phyloP scores from a whole-genome alignment of 1,140 invertebrate species.

The Bombus superbus region DNA sequence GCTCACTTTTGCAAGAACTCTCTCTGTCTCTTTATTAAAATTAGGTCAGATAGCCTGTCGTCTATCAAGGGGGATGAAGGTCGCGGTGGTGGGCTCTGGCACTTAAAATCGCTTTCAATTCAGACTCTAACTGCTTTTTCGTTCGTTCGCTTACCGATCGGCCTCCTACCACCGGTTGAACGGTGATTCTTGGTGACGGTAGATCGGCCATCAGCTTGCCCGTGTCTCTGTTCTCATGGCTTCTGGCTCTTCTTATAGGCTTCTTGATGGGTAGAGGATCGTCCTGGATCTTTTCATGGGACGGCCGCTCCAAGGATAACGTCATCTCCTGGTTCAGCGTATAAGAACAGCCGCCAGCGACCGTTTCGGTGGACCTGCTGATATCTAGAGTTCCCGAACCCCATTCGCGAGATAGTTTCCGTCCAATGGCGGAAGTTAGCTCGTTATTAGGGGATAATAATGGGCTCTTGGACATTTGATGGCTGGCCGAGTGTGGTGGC shows the following conservation, averaged over 20 bases:
- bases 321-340: constrained; percentile 71
- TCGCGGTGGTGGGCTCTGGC: constrained; percentile 81
- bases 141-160: constrained; percentile 78
- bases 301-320: constrained; percentile 59
- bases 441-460: constrained; percentile 79
- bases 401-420: constrained; percentile 80
- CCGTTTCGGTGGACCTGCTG: constrained; percentile 76
- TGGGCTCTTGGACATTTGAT: constrained; percentile 76
- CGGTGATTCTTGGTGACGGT: constrained; percentile 75
- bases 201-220: constrained; percentile 70
- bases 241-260: constrained; percentile 78
- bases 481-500: constrained; percentile 67
- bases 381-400: constrained; percentile 78
- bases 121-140: constrained; percentile 81
- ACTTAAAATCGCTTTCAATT: constrained; percentile 80
- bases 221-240: constrained; percentile 79
- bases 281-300: constrained; percentile 67
- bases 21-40: not conserved
- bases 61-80: constrained; percentile 81
- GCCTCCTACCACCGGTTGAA: constrained; percentile 78
- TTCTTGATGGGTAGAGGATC: constrained; percentile 71
- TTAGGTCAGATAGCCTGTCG: constrained; percentile 13
- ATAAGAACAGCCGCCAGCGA: constrained; percentile 69
- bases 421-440: constrained; percentile 77
- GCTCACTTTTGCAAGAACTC: constrained; percentile 64